Evolutionary conservation across 2,888 invertebrate genomes (phyloP).

Genomic region (Eupelmus urozonus): DNA sequence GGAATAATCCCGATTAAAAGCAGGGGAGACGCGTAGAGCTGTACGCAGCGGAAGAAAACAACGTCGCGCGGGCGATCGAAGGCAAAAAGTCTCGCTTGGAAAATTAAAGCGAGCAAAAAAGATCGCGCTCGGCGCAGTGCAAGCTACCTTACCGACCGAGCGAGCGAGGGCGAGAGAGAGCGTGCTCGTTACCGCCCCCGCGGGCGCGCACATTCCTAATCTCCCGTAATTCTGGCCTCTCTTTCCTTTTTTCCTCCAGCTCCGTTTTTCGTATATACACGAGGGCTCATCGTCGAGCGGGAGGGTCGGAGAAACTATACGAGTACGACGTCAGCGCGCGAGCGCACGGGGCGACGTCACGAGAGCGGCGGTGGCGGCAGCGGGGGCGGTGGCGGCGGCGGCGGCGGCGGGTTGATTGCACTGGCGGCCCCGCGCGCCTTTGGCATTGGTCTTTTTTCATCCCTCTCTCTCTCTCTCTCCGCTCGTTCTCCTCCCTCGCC

Average conservation of each 20-base stretch:
- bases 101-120: not conserved
- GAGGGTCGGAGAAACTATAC: not conserved
- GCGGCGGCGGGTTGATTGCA: constrained; percentile 75
- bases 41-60: not conserved
- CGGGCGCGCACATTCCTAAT: constrained; percentile 68
- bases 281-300: constrained; percentile 58
- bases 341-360: not conserved
- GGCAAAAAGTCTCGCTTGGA: not conserved
- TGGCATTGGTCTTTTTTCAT: constrained; percentile 63
- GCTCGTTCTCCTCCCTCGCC: constrained; percentile 51
- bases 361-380: constrained; percentile 58
- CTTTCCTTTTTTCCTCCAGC: constrained; percentile 46
- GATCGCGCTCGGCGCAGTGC: not conserved
- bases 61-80: not conserved
- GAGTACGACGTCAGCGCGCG: constrained; percentile 12
- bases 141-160: constrained; percentile 70
- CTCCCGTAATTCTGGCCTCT: constrained; percentile 67
- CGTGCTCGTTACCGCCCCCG: constrained; percentile 49
- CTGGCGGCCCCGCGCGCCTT: constrained; percentile 69
- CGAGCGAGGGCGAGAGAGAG: no score
- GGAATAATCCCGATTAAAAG: constrained; percentile 14
- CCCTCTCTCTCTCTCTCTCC: constrained; percentile 62
- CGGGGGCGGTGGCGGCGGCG: constrained; percentile 50
- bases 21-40: not conserved
- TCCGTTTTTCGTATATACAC: constrained; percentile 57